Percentiles rank a stretch among this genome's conserved stretches.
These are phyloP conservation scores for Melanotaenia parkinsoni DNA, from an alignment of 2,797 vertebrate genomes.

Conservation along the genomic window DNA sequence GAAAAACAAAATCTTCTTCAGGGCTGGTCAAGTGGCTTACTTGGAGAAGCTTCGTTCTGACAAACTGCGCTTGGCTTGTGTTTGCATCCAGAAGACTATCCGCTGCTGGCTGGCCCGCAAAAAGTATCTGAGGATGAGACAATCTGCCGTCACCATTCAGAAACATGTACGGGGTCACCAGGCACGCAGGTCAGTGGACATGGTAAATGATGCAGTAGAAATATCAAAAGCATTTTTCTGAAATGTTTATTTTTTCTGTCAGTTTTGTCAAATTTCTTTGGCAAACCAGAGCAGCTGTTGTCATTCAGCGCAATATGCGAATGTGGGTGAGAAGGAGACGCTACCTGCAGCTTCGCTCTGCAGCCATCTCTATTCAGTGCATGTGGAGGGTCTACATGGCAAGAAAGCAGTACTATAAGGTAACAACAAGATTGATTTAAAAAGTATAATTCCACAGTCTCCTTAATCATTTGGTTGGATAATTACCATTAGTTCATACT, in stretches of 20 bases:
- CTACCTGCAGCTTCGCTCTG: constrained; percentile 81
- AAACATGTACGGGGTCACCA: constrained; percentile 90
- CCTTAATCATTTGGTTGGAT: neutral
- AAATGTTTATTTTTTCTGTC: constrained; percentile 5
- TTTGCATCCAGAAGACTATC: constrained; percentile 96
- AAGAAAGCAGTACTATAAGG: constrained; percentile 64
- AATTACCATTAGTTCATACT: neutral
- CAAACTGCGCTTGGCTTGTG: constrained; percentile 91
- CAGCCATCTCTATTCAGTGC: constrained; percentile 89
- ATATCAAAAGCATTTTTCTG: neutral
- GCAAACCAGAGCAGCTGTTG: constrained; percentile 87
- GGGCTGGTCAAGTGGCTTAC: constrained; percentile 97
- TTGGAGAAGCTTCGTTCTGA: constrained; percentile 96
- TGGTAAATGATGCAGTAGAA: neutral
- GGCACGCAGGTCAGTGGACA: constrained; percentile 88
- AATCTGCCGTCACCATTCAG: constrained; percentile 89
- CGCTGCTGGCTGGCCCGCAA: constrained; percentile 93
- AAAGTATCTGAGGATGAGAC: constrained; percentile 90
- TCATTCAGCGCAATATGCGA: constrained; percentile 90
- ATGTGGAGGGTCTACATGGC: constrained; percentile 84
- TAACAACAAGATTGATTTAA: constrained; percentile 26
- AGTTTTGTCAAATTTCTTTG: constrained; percentile 89
- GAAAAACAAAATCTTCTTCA: constrained; percentile 98
- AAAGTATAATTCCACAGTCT: neutral
- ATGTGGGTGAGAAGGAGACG: constrained; percentile 85